These are phyloP conservation scores for Nothobranchius kuhntae DNA, from an alignment of 2,113 vertebrate species.

Conservation along the genomic window DNA sequence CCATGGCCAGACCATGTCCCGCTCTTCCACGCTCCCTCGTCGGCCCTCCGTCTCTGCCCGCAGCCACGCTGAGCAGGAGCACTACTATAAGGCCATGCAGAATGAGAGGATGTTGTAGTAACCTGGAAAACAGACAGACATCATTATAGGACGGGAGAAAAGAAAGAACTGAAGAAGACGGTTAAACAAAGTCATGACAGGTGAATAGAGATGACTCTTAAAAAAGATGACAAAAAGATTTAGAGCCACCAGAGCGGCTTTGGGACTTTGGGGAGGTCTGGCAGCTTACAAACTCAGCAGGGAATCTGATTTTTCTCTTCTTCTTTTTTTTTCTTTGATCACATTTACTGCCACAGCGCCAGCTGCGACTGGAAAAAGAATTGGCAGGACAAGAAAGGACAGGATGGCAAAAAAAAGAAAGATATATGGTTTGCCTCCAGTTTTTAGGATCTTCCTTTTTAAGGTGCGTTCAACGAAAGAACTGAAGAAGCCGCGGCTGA, in stretches of 20 bases:
- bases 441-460: conserved; percentile 27
- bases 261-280: conserved; percentile 36
- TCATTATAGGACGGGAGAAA: conserved; percentile 21
- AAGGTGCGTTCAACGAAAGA: conserved; percentile 17
- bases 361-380: conserved; percentile 31
- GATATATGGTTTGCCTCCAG: conserved; percentile 6
- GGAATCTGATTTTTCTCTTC: conserved; percentile 8
- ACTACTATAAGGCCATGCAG: conserved; percentile 77
- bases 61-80: conserved; percentile 74
- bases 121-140: neutral
- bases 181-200: conserved; percentile 13
- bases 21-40: conserved; percentile 84
- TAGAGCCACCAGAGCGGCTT: conserved; percentile 21
- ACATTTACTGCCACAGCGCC: conserved; percentile 28
- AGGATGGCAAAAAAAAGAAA: conserved; percentile 29
- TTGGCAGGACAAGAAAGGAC: conserved; percentile 28
- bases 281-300: conserved; percentile 40
- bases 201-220: conserved; percentile 32
- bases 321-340: conserved; percentile 4
- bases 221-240: conserved; percentile 25
- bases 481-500: conserved; percentile 33
- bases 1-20: conserved; percentile 74
- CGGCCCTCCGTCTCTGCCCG: conserved; percentile 73
- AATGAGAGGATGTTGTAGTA: conserved; percentile 74
- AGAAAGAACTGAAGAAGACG: conserved; percentile 24